phyloP scores from a whole-genome alignment of 2,113 vertebrate species.

The Cranoglanis bouderius region DNA sequence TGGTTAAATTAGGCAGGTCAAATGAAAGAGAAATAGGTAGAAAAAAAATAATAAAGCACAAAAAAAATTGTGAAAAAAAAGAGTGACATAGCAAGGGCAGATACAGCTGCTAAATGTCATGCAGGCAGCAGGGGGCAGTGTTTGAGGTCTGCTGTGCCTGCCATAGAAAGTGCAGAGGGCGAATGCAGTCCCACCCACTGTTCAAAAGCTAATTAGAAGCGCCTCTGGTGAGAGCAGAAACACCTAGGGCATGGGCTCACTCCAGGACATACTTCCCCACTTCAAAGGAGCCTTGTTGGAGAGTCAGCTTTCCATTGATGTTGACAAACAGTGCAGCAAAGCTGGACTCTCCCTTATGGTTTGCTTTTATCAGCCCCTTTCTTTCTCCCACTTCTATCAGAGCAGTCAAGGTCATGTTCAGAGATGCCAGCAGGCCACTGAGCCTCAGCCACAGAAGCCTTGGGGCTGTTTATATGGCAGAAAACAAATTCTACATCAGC shows the following conservation, averaged over 20 bases:
- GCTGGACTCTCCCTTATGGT: constrained; percentile 35
- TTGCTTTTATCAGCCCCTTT: constrained; percentile 27
- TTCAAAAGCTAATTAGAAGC: constrained; percentile 66
- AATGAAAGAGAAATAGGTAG: neutral
- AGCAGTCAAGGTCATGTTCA: constrained; percentile 37
- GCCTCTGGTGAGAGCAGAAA: constrained; percentile 60
- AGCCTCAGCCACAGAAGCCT: constrained; percentile 15
- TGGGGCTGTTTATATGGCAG: neutral
- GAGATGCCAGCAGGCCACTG: constrained; percentile 24
- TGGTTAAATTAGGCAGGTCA: constrained; percentile 12
- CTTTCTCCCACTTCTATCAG: constrained; percentile 22
- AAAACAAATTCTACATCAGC: constrained; percentile 43
- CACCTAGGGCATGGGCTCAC: constrained; percentile 50
- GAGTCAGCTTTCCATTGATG: constrained; percentile 61
- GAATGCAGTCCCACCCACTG: constrained; percentile 35
- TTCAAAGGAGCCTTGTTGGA: constrained; percentile 46
- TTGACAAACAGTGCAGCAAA: constrained; percentile 58
- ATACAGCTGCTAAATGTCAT: constrained; percentile 50
- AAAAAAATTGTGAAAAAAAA: neutral
- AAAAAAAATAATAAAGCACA: neutral
- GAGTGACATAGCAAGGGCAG: constrained; percentile 26
- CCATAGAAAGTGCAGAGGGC: constrained; percentile 51
- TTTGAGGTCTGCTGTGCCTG: constrained; percentile 57
- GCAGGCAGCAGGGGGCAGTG: constrained; percentile 63
- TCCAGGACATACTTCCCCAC: constrained; percentile 51